A percentile compares a stretch with the other conserved stretches of the same genome.
Conservation (phyloP, 1,140 invertebrate species). For the Anoplophora glabripennis region DNA sequence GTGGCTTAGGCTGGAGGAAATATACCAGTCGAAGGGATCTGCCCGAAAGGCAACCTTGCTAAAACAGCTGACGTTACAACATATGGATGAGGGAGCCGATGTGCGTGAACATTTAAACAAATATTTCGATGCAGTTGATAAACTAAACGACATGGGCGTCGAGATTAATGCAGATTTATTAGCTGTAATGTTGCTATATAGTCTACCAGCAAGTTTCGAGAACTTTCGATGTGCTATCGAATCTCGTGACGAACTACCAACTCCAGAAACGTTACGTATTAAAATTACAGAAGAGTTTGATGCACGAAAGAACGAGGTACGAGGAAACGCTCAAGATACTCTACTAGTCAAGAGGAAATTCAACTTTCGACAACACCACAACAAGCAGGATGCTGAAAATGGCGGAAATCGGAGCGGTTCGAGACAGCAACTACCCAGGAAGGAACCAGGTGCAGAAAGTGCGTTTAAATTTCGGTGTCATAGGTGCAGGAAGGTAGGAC, state of each 20-base stretch:
- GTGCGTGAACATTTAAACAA: slow-evolving; percentile 32
- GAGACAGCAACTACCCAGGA: not conserved
- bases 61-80: slow-evolving; percentile 17
- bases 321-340: not conserved
- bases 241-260: slow-evolving; percentile 9
- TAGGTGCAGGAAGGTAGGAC: slow-evolving; percentile 4
- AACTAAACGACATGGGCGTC: slow-evolving; percentile 32
- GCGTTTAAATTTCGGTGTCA: slow-evolving; percentile 9
- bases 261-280: not conserved
- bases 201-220: slow-evolving; percentile 33
- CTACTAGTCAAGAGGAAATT: not conserved
- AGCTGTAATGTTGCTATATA: slow-evolving; percentile 35
- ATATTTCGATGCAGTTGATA: slow-evolving; percentile 37
- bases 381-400: not conserved
- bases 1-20: slow-evolving; percentile 32
- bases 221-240: slow-evolving; percentile 39
- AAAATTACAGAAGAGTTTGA: not conserved
- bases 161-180: slow-evolving; percentile 28
- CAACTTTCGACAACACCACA: not conserved
- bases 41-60: slow-evolving; percentile 26
- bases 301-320: not conserved
- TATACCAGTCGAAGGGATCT: slow-evolving; percentile 32
- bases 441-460: not conserved
- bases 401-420: not conserved
- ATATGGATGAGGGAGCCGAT: slow-evolving; percentile 34